Conservation (phyloP, 2,888 invertebrate species). For the Ecdyonurus torrentis region DNA sequence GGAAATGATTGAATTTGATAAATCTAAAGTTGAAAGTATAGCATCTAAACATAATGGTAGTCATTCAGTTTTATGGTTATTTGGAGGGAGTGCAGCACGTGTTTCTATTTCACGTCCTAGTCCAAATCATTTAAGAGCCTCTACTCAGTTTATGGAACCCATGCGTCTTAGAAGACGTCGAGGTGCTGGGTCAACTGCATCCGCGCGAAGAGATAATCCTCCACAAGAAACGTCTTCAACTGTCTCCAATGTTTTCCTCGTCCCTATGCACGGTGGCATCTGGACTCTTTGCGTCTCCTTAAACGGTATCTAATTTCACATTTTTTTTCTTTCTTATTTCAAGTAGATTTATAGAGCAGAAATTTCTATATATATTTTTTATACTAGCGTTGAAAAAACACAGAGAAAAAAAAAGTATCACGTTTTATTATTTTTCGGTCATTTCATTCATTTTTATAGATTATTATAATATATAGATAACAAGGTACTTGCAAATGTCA, state of each 20-base stretch:
- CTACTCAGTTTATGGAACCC: background rate
- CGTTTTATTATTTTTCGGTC: too few relatives aligned
- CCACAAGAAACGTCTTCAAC: slow-evolving; percentile 4
- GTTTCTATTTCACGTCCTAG: slow-evolving; percentile 3
- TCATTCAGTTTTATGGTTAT: slow-evolving; percentile 13
- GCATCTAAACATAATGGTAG: slow-evolving; percentile 21
- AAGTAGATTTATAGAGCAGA: too few relatives aligned
- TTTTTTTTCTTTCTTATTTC: too few relatives aligned
- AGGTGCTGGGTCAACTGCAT: slow-evolving; percentile 18
- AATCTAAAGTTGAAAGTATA: slow-evolving; percentile 35
- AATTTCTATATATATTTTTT: too few relatives aligned
- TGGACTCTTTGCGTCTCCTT: slow-evolving; percentile 77
- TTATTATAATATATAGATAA: too few relatives aligned
- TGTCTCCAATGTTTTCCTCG: slow-evolving; percentile 43
- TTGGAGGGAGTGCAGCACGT: slow-evolving; percentile 16
- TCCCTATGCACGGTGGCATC: slow-evolving; percentile 80
- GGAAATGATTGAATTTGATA: slow-evolving; percentile 75
- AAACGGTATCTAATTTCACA: slow-evolving; percentile 38
- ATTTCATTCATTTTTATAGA: too few relatives aligned
- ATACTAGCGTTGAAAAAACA: too few relatives aligned
- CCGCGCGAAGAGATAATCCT: slow-evolving; percentile 16
- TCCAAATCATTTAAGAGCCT: background rate
- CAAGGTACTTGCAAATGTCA: too few relatives aligned
- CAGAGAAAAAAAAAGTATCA: too few relatives aligned
- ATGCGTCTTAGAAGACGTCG: slow-evolving; percentile 10